Base-by-base conservation (phyloP, 2,888 invertebrate genomes). In the Rapana venosa region DNA sequence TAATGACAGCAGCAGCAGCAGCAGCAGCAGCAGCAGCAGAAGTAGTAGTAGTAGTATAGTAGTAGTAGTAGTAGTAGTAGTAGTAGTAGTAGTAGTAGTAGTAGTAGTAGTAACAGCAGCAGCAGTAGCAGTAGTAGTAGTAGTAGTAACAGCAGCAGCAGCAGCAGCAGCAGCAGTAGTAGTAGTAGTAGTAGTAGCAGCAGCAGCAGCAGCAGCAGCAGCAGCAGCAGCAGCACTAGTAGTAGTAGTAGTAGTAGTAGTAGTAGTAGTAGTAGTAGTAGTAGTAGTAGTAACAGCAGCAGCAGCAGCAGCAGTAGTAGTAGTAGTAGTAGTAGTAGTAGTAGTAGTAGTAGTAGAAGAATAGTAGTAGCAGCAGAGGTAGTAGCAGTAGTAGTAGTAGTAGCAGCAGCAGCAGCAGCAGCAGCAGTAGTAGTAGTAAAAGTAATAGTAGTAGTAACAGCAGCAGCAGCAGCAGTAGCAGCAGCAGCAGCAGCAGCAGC, bases 321-420 rank as follows among this genome's bases (percentile, higher is more conserved):
- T 47, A 47, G 47, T 47, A 5, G 47, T 47, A 47, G 47, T 47
- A 47, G 47, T 47, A 47, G 47, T 47, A 47, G 47, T 47, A 47
- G n/a, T 47, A 47, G 47, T 47, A 47, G 47, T 47, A 47, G 47
- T 47, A 47, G 47, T 47, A 47, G 47, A n/a, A n/a, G n/a, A n/a
- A n/a, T 47, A 47, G 88, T 83, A 83, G 88, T 56, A 83, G 88
- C 56, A 83, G 88, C 56, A 88, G 83, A 56, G 56, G 88, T 83
- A 83, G 88, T 83, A 83, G 88, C 56, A 58, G 61, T 30, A 83
- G 88, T 83, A 83, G 88, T 58, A 83, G 88, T 83, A 83, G 88
- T 83, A 83, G 88, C 56, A 83, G 88, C n/a, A 83, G 88, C n/a
- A 83, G 88, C n/a, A 88, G 81, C n/a, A 88, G 88, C 1, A 83